Evolutionary conservation across 2,113 vertebrate species (phyloP).

Genomic region (Saimiri boliviensis): DNA sequence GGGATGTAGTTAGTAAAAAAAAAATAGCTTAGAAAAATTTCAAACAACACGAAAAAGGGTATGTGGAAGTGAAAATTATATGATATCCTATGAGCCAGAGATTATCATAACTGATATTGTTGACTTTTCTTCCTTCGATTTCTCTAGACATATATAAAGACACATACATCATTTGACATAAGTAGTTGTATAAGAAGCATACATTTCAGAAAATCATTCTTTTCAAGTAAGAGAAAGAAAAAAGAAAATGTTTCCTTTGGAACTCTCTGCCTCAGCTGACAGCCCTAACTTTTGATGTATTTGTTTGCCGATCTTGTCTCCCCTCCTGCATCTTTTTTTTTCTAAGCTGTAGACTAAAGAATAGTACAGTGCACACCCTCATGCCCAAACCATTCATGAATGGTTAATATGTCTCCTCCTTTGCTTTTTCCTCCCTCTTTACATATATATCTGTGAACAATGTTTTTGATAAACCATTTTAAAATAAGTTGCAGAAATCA

Average conservation of each 20-base stretch:
- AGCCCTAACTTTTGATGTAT: not conserved
- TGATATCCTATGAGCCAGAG: not conserved
- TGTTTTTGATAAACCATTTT: not conserved
- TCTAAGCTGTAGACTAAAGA: not conserved
- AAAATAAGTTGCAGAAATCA: conserved; percentile 4
- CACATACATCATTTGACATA: not conserved
- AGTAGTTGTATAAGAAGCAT: not conserved
- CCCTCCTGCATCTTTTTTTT: not conserved
- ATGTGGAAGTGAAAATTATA: not conserved
- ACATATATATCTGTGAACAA: not conserved
- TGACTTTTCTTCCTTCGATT: not conserved
- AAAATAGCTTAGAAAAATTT: conserved; percentile 16
- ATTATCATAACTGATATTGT: not conserved
- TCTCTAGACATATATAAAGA: not conserved
- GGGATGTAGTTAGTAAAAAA: not conserved
- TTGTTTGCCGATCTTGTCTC: not conserved
- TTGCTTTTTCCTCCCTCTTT: not conserved
- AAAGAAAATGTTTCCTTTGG: not conserved
- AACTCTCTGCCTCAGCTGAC: not conserved
- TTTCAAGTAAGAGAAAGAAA: not conserved
- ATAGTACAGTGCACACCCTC: not conserved
- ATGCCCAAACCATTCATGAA: not conserved
- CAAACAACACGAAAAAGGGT: not conserved
- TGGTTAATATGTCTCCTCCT: not conserved
- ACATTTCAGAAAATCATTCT: not conserved